Evolutionary conservation across 2,113 vertebrate species (phyloP).

Genomic region (Takifugu bimaculatus): DNA sequence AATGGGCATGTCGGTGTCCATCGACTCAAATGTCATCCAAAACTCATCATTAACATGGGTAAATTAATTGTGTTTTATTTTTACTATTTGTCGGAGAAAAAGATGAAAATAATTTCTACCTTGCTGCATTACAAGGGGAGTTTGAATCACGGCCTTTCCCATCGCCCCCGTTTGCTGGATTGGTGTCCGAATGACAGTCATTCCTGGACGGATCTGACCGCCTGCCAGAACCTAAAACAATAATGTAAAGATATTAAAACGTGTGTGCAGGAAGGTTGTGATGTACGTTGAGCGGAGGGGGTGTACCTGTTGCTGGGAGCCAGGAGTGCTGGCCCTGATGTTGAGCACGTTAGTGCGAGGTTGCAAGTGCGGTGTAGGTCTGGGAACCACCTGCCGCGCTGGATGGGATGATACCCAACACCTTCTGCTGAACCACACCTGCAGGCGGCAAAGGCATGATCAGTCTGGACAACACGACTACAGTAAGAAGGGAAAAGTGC

Average conservation of each 20-base stretch:
- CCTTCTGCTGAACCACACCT: conserved; percentile 89
- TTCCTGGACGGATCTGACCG: conserved; percentile 85
- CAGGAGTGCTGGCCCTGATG: conserved; percentile 84
- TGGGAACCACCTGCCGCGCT: conserved; percentile 83
- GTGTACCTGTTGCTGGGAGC: conserved; percentile 80
- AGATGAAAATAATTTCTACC: conserved; percentile 66
- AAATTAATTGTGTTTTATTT: too few relatives aligned
- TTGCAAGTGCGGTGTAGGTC: conserved; percentile 93
- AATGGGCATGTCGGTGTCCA: too few relatives aligned
- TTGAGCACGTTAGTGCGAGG: conserved; percentile 88
- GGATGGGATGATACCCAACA: conserved; percentile 93
- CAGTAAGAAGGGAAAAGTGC: not conserved
- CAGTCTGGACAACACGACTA: not conserved
- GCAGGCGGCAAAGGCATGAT: conserved; percentile 8
- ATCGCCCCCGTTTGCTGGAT: conserved; percentile 82
- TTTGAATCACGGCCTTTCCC: conserved; percentile 88
- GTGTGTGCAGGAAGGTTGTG: not conserved
- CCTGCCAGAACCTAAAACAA: conserved; percentile 79
- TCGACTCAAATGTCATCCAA: too few relatives aligned
- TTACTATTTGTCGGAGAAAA: not conserved
- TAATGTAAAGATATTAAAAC: not conserved
- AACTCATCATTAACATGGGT: too few relatives aligned
- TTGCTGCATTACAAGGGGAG: conserved; percentile 91
- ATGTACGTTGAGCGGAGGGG: not conserved
- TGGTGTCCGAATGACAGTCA: conserved; percentile 89